phyloP scores from a whole-genome alignment of 2,888 invertebrate species.

The Schizotus pectinicornis region DNA sequence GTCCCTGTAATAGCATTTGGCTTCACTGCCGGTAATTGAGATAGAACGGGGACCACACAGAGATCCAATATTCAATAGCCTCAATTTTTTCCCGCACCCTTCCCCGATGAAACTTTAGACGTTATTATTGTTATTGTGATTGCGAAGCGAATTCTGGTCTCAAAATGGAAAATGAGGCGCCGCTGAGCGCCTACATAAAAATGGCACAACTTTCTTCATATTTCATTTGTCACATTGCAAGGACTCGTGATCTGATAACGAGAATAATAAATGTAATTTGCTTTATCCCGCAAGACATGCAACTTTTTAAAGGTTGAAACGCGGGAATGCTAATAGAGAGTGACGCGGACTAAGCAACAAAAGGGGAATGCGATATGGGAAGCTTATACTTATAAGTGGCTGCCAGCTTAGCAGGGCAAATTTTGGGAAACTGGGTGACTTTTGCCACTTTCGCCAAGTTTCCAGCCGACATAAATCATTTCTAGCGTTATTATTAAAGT shows the following conservation, averaged over 20 bases:
- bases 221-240: constrained; percentile 14
- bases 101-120: not conserved
- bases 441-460: constrained; percentile 6
- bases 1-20: constrained; percentile 25
- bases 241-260: constrained; percentile 14
- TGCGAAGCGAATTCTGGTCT: not conserved
- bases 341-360: not conserved
- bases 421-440: constrained; percentile 3
- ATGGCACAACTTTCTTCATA: constrained; percentile 13
- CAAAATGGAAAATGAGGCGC: not conserved
- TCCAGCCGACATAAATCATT: constrained; percentile 40
- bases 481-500: constrained; percentile 46
- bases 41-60: constrained; percentile 18
- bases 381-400: constrained; percentile 1
- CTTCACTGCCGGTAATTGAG: constrained; percentile 25
- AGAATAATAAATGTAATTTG: constrained; percentile 25
- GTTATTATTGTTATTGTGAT: not conserved
- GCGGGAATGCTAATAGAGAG: constrained; percentile 1
- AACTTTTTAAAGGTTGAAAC: constrained; percentile 4
- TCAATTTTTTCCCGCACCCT: constrained; percentile 15
- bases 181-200: not conserved
- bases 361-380: constrained; percentile 1
- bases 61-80: constrained; percentile 22
- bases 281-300: constrained; percentile 19
- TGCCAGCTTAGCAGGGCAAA: constrained; percentile 1